Evolutionary conservation across 2,797 vertebrate species (phyloP), one percentile per base, ranked within the genome.

Genomic region (Paramormyrops hopkinsi): DNA sequence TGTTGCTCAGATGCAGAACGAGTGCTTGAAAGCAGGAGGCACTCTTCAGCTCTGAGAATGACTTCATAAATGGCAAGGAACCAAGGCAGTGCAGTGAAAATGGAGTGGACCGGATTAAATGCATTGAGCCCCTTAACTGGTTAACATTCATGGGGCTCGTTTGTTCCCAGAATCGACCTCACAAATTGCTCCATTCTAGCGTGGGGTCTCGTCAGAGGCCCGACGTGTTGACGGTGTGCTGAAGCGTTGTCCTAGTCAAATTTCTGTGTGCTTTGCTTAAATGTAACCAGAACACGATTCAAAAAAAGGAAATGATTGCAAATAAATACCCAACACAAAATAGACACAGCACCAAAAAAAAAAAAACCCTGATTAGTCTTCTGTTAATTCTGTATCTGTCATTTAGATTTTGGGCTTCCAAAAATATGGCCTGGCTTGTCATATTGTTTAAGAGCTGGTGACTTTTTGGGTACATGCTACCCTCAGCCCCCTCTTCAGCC

Each of bases 21-120:
- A 94, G 92, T 92, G 90, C 94, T 94, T 92, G 93, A 91, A 90
- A 92, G 92, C 92, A 93, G 88, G 65, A n/a, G 76, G 76, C 17
- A 87, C 37, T 79, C 73, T 46, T 82, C 76, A 46, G 76, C 76
- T 46, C 41, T 22, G 37, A 46, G 76, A 82, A 82, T 82, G 76
- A 82, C 76, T 82, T 82, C 76, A 82, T 82, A 82, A 82, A 82
- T 82, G 76, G 76, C 76, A 82, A 82, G 76, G 76, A 46, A 82
- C 76, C 76, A 82, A 46, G 76, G 76, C 76, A 46, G 76, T 82
- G 76, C 76, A 82, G 76, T 46, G 33, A 82, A 82, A 82, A 82
- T 82, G 76, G 76, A 82, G 76, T 82, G 76, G 41, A 82, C 76
- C 41, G 37, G 76, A 82, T 44, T 82, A 82, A 82, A 82, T 82